Evolutionary conservation across 2,113 vertebrate genomes (phyloP), one percentile per base, ranked within the genome.

Genomic region (Burhinus oedicnemus): DNA sequence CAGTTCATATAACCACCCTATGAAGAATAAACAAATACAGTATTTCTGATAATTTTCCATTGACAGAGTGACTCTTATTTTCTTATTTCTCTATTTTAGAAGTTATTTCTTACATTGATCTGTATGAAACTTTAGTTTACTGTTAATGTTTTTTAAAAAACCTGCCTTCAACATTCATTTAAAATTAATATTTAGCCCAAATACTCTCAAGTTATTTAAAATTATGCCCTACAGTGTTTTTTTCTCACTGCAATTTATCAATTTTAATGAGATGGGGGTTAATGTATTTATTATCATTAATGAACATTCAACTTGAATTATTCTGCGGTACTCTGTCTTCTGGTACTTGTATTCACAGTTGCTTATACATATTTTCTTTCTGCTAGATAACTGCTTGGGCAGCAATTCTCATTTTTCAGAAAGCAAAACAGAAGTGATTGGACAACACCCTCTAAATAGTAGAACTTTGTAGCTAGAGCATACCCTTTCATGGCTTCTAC

Each of bases 301-400:
- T 15, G 25, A 79, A 57, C 47, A 68, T 36, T 80, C 61, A 83
- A 83, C 36, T 88, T 62, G 23, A 91, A 88, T 66, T 57, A 70
- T 4, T 3, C 72, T 30, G 15, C 68, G 91, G 76, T 38, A 51
- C 40, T 89, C 40, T 74, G 34, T 86, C 32, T 66, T 82, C 80
- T 60, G 8, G n/a, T 36, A 80, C 14, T 54, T 80, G 32, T 36
- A 89, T 55, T 80, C 68, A 71, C 5, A 71, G 54, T 36, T 83
- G 29, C 58, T 94, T 65, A n/a, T 65, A 83, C 89, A 55, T 94
- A 87, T 69, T 93, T 94, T 71, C 61, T 80, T 87, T 81, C 77
- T 74, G 58, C 36, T 77, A 38, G 38, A 49, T 34, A 81, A 85
- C 40, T 49, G 60, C 61, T 86, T 76, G 83, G 62, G 71, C 42